Conservation (phyloP, 2,888 invertebrate genomes). For the Rotaria sp. region DNA sequence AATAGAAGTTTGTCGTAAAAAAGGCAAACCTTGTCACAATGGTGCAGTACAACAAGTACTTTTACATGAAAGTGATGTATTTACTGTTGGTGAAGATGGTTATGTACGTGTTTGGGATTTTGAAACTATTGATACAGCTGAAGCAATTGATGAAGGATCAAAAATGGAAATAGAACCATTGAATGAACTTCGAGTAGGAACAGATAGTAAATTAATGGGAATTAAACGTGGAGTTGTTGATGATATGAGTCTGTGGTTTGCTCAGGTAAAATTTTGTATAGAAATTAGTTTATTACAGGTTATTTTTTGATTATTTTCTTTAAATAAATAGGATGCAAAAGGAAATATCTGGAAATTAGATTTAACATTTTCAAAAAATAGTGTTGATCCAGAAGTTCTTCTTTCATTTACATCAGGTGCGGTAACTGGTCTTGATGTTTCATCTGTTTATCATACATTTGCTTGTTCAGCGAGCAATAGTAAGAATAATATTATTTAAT, state of each 20-base stretch:
- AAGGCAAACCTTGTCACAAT: constrained; percentile 66
- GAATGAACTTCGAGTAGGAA: constrained; percentile 67
- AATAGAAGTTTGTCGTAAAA: constrained; percentile 69
- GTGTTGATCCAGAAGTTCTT: constrained; percentile 58
- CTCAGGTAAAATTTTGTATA: constrained; percentile 62
- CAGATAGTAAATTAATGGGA: constrained; percentile 58
- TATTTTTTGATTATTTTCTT: too few relatives aligned
- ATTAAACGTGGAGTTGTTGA: constrained; percentile 58
- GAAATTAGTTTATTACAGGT: too few relatives aligned
- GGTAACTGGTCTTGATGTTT: constrained; percentile 65
- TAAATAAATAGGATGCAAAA: constrained; percentile 66
- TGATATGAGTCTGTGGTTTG: constrained; percentile 61
- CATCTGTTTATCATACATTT: constrained; percentile 67
- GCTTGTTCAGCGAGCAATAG: constrained; percentile 70
- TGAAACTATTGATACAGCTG: constrained; percentile 78
- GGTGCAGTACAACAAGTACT: constrained; percentile 67
- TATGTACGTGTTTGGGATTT: constrained; percentile 70
- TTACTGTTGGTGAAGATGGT: constrained; percentile 59
- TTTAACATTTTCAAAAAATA: constrained; percentile 60
- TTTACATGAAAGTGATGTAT: constrained; percentile 59
- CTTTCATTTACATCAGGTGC: constrained; percentile 71
- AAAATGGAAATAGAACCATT: constrained; percentile 77
- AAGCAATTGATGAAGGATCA: constrained; percentile 71
- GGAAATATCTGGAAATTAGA: constrained; percentile 74
- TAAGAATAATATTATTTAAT: constrained; percentile 48